phyloP scores from a whole-genome alignment of 2,113 vertebrate genomes.

The Ptilorrhoa leucosticta region DNA sequence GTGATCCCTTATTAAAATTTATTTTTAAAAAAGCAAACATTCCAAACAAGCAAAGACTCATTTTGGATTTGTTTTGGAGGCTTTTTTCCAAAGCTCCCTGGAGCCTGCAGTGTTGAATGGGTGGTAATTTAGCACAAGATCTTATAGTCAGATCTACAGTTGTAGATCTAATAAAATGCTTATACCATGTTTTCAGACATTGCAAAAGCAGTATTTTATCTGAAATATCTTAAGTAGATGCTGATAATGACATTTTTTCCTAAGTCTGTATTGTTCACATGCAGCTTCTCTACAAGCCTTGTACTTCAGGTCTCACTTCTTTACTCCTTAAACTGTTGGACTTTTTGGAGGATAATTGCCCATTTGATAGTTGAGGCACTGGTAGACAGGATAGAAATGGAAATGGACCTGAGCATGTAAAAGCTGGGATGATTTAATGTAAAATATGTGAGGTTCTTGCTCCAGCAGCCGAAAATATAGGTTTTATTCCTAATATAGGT shows the following conservation, averaged over 20 bases:
- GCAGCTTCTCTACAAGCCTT: background rate
- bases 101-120: background rate
- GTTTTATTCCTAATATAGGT: background rate
- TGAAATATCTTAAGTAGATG: background rate
- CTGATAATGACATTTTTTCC: background rate
- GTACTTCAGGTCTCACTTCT: background rate
- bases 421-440: background rate
- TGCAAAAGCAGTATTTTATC: background rate
- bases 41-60: background rate
- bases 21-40: background rate
- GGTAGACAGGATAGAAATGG: background rate
- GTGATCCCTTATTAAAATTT: background rate
- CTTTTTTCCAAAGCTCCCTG: background rate
- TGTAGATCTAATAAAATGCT: background rate
- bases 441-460: background rate
- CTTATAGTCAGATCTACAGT: background rate
- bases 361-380: background rate
- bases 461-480: background rate
- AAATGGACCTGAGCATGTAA: background rate
- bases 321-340: background rate
- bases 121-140: background rate
- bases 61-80: background rate
- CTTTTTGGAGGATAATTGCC: background rate
- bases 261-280: background rate
- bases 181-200: background rate